Conservation (phyloP, 1,140 invertebrate genomes). For the Andrena cerasifolii region DNA sequence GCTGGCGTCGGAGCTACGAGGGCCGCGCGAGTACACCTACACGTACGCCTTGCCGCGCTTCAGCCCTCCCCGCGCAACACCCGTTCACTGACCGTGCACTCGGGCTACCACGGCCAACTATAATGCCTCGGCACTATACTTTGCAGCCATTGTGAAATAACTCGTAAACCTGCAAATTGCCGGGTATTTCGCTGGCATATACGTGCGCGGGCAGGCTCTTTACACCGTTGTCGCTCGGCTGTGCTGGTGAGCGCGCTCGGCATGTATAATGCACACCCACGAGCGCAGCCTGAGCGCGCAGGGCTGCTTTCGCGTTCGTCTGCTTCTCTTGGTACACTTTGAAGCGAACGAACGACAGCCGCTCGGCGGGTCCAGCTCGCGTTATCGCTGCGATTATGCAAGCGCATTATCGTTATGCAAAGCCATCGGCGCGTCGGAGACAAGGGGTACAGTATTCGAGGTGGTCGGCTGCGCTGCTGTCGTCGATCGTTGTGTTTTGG, state of each 20-base stretch:
- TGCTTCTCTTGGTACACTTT: not conserved
- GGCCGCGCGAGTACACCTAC: constrained; percentile 23
- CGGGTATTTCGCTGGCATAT: constrained; percentile 79
- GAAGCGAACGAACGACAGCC: constrained; percentile 1
- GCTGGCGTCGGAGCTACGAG: constrained; percentile 7
- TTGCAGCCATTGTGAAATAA: constrained; percentile 83
- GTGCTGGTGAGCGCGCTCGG: constrained; percentile 40
- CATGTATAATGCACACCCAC: constrained; percentile 37
- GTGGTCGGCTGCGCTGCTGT: constrained; percentile 32
- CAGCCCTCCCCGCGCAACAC: constrained; percentile 56
- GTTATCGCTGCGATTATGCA: constrained; percentile 73
- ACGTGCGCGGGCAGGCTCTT: constrained; percentile 58
- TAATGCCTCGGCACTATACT: constrained; percentile 80
- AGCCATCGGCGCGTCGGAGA: no score
- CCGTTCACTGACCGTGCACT: constrained; percentile 65
- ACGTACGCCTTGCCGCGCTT: constrained; percentile 14
- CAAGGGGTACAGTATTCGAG: constrained; percentile 6
- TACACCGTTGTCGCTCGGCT: constrained; percentile 23
- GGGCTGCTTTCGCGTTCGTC: not conserved
- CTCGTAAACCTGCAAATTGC: constrained; percentile 83
- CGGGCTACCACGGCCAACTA: constrained; percentile 65
- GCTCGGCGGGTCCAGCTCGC: constrained; percentile 33
- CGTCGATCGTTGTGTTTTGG: not conserved
- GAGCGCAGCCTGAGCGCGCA: constrained; percentile 9
- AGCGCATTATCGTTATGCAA: constrained; percentile 72